Base-by-base conservation (phyloP, 2,113 vertebrate species). In the Scortum barcoo region DNA sequence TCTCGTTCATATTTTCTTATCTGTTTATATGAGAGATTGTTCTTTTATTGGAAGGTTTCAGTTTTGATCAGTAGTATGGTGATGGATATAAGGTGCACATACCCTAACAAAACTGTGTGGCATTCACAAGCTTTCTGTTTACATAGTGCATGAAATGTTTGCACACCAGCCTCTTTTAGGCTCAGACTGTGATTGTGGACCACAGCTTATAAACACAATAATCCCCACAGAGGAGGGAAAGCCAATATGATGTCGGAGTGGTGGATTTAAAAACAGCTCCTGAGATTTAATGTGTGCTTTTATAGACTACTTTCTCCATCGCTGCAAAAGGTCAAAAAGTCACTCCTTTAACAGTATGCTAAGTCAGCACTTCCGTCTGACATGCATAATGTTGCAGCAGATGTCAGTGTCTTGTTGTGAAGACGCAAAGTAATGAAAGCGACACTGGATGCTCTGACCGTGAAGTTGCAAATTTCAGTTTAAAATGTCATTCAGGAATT, bases 151-250 rank as follows among this genome's bases (percentile, higher is more conserved):
- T 12, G 57, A 33, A 60, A 48, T 9, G n/a, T 63, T 56, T 76
- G 54, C 33, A 30, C 38, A 56, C 3, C 51, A 66, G 50, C 24
- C 53, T 76, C 10, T 48, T 65, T 33, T 46, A 6, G 3, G 65
- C 5, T 33, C 53, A 30, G 13, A 9, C 56, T 56, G 72, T 76
- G 48, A 56, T 38, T 63, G 38, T 71, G 75, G 53, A 22, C 33
- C 17, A 8, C 10, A 36, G 26, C 26, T 71, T 50, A 56, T 82
- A 44, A 78, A 67, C 11, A 8, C 30, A 19, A 26, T 67, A 70
- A 76, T 85, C 46, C 50, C 50, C 42, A 61, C 60, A 51, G 36
- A 48, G 48, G 11, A 76, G 36, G 17, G 40, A 56, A 70, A 63
- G 48, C 56, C 28, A 48, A 82, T 36, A 36, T 50, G 30, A 71